phyloP scores from a whole-genome alignment of 2,113 vertebrate genomes.

The Hypomesus transpacificus region DNA sequence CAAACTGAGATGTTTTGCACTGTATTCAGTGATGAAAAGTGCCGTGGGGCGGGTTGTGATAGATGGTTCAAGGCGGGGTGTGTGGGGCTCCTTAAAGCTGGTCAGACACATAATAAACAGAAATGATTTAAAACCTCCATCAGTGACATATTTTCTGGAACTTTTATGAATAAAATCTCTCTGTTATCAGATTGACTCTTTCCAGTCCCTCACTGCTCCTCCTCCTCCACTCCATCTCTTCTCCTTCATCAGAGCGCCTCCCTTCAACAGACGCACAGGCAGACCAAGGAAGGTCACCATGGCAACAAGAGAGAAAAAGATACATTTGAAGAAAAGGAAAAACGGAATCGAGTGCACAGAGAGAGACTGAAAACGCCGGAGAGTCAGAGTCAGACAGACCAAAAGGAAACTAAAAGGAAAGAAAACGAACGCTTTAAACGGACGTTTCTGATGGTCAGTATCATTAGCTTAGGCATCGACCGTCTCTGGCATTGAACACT shows the following conservation, averaged over 20 bases:
- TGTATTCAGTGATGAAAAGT: no score
- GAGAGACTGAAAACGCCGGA: conserved; percentile 57
- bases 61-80: no score
- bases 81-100: no score
- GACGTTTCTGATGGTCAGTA: conserved; percentile 43
- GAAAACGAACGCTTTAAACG: not conserved
- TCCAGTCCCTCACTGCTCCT: conserved; percentile 14
- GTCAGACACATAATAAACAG: no score
- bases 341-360: conserved; percentile 32
- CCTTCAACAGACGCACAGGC: conserved; percentile 55
- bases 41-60: no score
- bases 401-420: not conserved
- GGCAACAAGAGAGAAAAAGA: conserved; percentile 60
- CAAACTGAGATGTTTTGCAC: no score
- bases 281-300: conserved; percentile 63
- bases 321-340: conserved; percentile 38
- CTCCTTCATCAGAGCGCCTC: conserved; percentile 60
- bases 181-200: conserved; percentile 10
- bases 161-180: no score
- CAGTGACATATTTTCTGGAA: no score
- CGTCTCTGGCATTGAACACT: conserved; percentile 54
- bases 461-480: conserved; percentile 46
- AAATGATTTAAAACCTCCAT: no score
- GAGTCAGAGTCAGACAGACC: conserved; percentile 22
- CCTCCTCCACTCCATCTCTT: conserved; percentile 30